Percentiles rank a stretch among this genome's conserved stretches.
Conservation (phyloP, 2,113 vertebrate genomes). For the Muntiacus reevesi region DNA sequence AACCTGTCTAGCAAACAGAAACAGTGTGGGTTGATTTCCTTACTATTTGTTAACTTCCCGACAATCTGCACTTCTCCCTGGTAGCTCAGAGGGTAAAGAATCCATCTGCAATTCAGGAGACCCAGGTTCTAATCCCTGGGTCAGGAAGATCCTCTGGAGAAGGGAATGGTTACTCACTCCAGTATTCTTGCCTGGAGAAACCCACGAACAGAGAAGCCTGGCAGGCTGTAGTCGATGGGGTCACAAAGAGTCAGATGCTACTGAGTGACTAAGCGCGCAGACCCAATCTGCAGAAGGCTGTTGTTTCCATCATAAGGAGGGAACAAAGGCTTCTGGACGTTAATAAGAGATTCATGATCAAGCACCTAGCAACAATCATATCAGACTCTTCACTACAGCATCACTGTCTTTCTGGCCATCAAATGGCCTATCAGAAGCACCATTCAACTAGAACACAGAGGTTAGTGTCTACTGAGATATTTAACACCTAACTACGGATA, state of each 20-base stretch:
- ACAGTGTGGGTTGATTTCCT: neutral
- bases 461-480: neutral
- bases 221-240: neutral
- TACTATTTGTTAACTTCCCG: neutral
- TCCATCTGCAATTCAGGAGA: neutral
- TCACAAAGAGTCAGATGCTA: neutral
- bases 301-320: no score
- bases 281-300: rapidly evolving
- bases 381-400: neutral
- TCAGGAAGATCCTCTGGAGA: neutral
- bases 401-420: neutral
- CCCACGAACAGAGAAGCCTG: neutral
- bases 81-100: neutral
- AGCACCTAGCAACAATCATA: neutral
- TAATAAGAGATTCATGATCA: neutral
- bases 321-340: neutral
- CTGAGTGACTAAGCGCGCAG: neutral
- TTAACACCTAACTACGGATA: neutral
- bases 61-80: rapidly evolving
- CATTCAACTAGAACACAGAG: neutral
- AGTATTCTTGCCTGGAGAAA: neutral
- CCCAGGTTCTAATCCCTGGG: neutral
- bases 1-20: neutral
- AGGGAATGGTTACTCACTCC: neutral
- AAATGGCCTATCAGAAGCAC: neutral